Evolutionary conservation across 2,797 vertebrate genomes (phyloP), one percentile per base, ranked within the genome.

Genomic region (Myripristis murdjan): DNA sequence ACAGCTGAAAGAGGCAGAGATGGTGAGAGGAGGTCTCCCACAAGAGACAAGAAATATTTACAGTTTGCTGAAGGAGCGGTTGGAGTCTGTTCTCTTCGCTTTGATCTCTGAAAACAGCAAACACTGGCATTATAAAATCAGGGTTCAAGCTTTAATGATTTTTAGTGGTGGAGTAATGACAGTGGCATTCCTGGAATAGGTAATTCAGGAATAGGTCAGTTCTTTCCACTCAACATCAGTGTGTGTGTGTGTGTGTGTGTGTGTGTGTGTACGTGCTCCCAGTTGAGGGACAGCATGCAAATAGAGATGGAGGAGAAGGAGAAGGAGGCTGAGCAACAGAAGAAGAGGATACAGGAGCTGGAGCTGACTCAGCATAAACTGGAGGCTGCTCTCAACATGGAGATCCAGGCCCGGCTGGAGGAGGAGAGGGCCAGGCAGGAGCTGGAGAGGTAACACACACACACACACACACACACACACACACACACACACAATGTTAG

Each of bases 381-480:
- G 60, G 94, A 95, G 72, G 88, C 75, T 1, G 94, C 94, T 0
- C 93, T 95, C 24, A 88, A 92, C 61, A 73, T 91, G 64, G 92
- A 96, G 90, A 95, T 95, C 53, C 93, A 94, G 72, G 93, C 94
- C 5, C 92, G 91, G 11, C 69, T 89, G 73, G 93, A 94, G 86
- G 94, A 96, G 86, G 95, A 96, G 81, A 64, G 77, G 22, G 90
- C 70, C 37, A 87, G 93, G n/a, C 88, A 82, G 68, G 94, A 95
- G 43, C 88, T 95, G 56, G 87, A 95, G 73, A 91, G 89, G 95
- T 95, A 35, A 44, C 47, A 23, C 18, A 43, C 55, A 62, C 1
- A 47, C 37, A 56, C 37, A 26, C 26, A 51, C 41, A 18, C 35
- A 47, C 44, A 68, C 67, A 54, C 54, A 53, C 51, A 67, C 49